Evolutionary conservation across 53 echinoderm and acorn worm species (phyloP).

Genomic region (Henricia sp.): DNA sequence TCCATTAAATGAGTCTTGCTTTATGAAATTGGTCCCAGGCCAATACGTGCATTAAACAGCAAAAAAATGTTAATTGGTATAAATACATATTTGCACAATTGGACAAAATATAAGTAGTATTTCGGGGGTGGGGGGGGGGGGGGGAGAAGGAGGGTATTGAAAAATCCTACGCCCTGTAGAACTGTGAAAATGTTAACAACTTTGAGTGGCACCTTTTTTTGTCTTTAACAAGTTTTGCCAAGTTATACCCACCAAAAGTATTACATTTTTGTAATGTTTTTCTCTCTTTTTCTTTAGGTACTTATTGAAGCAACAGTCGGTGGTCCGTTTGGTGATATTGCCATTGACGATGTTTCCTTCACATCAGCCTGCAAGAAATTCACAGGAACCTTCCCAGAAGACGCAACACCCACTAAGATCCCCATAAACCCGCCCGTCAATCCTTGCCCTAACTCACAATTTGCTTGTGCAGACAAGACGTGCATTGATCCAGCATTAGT

Average conservation of each 20-base stretch:
- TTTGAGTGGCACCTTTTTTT: background rate
- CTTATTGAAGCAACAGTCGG: slow-evolving; percentile 83
- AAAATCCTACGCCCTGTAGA: too few relatives aligned
- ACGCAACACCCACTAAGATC: slow-evolving; percentile 51
- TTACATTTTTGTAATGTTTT: background rate
- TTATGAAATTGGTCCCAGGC: too few relatives aligned
- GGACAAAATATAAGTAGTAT: background rate
- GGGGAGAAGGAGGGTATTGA: too few relatives aligned
- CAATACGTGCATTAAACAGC: too few relatives aligned
- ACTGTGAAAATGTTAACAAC: too few relatives aligned
- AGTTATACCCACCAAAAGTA: background rate
- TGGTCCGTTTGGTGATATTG: slow-evolving; percentile 78
- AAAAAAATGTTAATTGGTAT: too few relatives aligned
- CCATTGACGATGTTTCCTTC: slow-evolving; percentile 84
- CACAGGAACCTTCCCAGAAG: slow-evolving; percentile 54
- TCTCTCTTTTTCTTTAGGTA: slow-evolving; percentile 49
- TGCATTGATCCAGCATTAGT: slow-evolving; percentile 52
- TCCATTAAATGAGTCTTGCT: too few relatives aligned
- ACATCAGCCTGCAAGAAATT: slow-evolving; percentile 59
- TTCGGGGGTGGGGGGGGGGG: too few relatives aligned
- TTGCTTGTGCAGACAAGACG: slow-evolving; percentile 65
- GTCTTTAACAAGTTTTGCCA: background rate
- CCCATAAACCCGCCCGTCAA: slow-evolving; percentile 36
- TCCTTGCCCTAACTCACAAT: slow-evolving; percentile 60
- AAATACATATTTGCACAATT: too few relatives aligned